Percentiles rank a stretch among this genome's conserved stretches.
These are phyloP conservation scores for Bombus fervidus DNA, from an alignment of 1,140 invertebrate genomes.

Conservation along the genomic window DNA sequence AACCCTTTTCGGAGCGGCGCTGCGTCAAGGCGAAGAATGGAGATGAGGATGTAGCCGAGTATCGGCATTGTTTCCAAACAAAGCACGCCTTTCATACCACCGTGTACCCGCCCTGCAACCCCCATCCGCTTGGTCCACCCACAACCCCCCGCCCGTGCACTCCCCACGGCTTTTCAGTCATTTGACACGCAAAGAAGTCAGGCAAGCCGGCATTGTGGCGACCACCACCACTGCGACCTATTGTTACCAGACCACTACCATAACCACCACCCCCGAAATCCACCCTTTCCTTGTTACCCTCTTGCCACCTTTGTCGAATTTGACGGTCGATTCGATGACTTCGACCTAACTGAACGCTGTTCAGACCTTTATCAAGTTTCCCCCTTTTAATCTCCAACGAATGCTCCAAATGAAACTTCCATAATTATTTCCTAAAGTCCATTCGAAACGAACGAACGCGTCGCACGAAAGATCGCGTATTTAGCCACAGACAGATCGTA, in stretches of 20 bases:
- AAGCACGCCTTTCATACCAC: conserved; percentile 81
- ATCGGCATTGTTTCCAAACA: conserved; percentile 83
- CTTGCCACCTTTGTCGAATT: conserved; percentile 62
- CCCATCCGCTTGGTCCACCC: conserved; percentile 61
- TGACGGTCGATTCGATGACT: conserved; percentile 19
- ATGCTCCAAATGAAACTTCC: neutral
- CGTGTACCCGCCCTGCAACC: conserved; percentile 68
- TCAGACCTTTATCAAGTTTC: neutral
- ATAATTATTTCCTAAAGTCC: neutral
- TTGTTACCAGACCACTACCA: conserved; percentile 79
- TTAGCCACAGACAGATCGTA: neutral
- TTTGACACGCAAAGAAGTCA: conserved; percentile 83
- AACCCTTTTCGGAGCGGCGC: conserved; percentile 77
- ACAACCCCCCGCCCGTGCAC: conserved; percentile 65
- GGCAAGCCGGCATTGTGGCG: conserved; percentile 80
- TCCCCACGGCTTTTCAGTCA: conserved; percentile 80
- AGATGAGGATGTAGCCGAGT: conserved; percentile 83
- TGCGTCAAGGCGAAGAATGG: conserved; percentile 82
- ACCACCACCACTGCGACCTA: conserved; percentile 72
- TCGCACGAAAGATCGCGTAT: conserved; percentile 10
- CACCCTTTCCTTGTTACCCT: conserved; percentile 37
- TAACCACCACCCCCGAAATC: conserved; percentile 63
- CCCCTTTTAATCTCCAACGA: neutral
- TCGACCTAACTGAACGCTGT: neutral
- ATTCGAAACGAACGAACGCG: neutral